Conservation (phyloP, 2,113 vertebrate genomes). For the Mobula hypostoma region DNA sequence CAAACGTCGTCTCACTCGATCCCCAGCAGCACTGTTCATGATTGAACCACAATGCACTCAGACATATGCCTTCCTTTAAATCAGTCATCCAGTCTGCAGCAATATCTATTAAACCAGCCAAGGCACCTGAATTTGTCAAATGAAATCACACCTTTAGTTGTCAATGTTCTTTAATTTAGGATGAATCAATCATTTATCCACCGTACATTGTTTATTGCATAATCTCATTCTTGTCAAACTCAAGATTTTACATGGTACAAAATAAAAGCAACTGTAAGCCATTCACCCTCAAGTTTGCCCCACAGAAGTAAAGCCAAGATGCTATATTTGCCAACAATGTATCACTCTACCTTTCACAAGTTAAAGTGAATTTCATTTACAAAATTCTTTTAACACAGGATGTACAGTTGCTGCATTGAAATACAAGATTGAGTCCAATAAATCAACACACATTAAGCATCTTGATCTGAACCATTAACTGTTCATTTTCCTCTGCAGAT, state of each 20-base stretch:
- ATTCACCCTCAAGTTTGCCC: background rate
- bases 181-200: background rate
- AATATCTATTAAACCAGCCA: constrained; percentile 95
- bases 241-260: background rate
- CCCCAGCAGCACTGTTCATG: constrained; percentile 98
- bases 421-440: background rate
- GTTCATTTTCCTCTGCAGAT: too few relatives aligned
- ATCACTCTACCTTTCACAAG: background rate
- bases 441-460: too few relatives aligned
- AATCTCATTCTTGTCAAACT: background rate
- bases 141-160: background rate
- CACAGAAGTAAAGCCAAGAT: background rate
- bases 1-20: constrained; percentile 90
- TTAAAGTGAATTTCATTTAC: background rate
- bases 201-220: background rate
- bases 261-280: background rate
- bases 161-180: background rate
- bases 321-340: background rate
- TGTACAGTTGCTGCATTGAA: background rate
- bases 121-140: constrained; percentile 64
- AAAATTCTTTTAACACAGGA: background rate
- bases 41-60: constrained; percentile 94
- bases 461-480: too few relatives aligned
- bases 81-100: constrained; percentile 98
- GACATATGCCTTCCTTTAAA: constrained; percentile 93